These are phyloP conservation scores for Lymantria monacha DNA, from an alignment of 2,888 invertebrate species.

Conservation along the genomic window DNA sequence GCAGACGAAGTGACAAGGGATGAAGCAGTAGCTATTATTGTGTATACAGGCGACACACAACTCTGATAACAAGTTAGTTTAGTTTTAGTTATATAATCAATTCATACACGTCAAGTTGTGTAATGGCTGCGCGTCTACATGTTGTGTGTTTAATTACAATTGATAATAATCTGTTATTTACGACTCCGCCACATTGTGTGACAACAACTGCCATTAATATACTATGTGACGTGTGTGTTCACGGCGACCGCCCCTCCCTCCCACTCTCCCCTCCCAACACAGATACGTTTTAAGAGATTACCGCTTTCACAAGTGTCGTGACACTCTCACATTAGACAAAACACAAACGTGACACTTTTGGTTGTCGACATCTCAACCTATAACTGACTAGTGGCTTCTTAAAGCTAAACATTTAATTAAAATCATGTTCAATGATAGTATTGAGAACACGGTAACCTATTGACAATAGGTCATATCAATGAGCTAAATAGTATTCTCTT, in stretches of 20 bases:
- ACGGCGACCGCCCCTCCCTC: conserved; percentile 28
- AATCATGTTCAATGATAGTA: too few species aligned
- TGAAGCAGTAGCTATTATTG: too few species aligned
- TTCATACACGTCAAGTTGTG: neutral
- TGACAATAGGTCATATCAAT: too few species aligned
- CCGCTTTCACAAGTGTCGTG: conserved; percentile 42
- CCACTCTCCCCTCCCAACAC: conserved; percentile 15
- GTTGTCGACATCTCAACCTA: neutral
- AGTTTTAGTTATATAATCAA: too few species aligned
- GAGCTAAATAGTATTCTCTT: too few species aligned
- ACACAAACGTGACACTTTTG: conserved; percentile 3
- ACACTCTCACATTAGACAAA: neutral
- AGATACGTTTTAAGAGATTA: conserved; percentile 40
- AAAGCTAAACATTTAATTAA: too few species aligned
- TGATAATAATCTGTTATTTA: conserved; percentile 36
- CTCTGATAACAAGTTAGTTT: too few species aligned
- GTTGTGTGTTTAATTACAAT: conserved; percentile 36
- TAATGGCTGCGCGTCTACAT: conserved; percentile 21
- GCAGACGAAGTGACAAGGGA: too few species aligned
- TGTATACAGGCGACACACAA: too few species aligned
- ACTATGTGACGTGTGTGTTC: conserved; percentile 34
- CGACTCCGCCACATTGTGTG: conserved; percentile 8
- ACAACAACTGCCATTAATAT: conserved; percentile 28
- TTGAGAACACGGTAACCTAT: too few species aligned
- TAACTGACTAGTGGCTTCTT: too few species aligned